Evolutionary conservation across 2,113 vertebrate species (phyloP), one percentile per base, ranked within the genome.

Genomic region (Raphicerus campestris): DNA sequence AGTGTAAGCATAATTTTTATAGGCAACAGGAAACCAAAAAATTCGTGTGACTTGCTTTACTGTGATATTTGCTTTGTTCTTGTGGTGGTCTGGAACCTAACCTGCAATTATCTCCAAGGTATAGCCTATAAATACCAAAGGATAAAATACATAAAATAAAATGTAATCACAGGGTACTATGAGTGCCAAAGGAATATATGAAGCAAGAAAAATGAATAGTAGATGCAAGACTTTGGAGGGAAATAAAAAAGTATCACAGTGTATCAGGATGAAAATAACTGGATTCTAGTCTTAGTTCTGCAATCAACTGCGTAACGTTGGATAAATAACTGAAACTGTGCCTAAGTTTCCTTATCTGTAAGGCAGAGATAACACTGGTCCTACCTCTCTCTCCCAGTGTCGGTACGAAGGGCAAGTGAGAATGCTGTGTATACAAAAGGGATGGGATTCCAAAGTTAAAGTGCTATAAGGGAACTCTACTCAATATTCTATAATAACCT

Each of bases 381-480:
- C 55, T 89, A 61, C 8, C 66, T 45, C 32, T 61, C 24, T 73
- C 89, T 77, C 26, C 35, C 39, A 83, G 63, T 58, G 39, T 81
- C 7, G 0, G 56, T 63, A 81, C 22, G 6, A 93, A 88, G 45
- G 10, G 10, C 17, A 93, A 93, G 39, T 53, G 51, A 91, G 58
- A 90, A 93, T 53, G 73, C 32, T 5, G 49, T 82, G 20, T 81
- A 60, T 70, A 77, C 60, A 26, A 89, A 87, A 89, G 4, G 6
- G 45, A 70, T 83, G 30, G n/a, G 10, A 78, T 89, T 89, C 89
- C 89, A 96, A 89, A 94, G 49, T 75, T 84, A 94, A 87, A 73
- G 53, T 53, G 9, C 20, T 75, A 61, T 51, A 53, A 32, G 28
- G 5, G 45, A 80, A 80, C 45, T 49, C 77, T 80, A 32, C 45